A percentile compares a stretch with the other conserved stretches of the same genome.
Conservation (phyloP, 2,113 vertebrate species). For the Pedetes capensis region DNA sequence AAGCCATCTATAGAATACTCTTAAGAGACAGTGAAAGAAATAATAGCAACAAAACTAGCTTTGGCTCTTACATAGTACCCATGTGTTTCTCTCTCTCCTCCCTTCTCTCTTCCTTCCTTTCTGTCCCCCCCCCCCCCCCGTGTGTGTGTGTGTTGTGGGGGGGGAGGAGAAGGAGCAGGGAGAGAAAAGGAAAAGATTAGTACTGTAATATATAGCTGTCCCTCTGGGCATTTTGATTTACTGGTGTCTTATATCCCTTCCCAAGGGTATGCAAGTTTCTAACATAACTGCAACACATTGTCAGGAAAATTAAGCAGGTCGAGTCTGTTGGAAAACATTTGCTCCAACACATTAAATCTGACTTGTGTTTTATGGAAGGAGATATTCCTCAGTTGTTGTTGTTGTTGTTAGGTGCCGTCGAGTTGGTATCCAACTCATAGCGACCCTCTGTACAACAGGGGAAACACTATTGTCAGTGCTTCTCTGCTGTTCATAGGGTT, state of each 20-base stretch:
- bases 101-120: too few species aligned
- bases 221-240: background rate
- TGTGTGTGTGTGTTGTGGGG: too few species aligned
- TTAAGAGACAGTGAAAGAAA: background rate
- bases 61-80: background rate
- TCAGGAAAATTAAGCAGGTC: slow-evolving; percentile 36
- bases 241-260: background rate
- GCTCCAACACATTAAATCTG: slow-evolving; percentile 38
- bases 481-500: too few species aligned
- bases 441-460: too few species aligned
- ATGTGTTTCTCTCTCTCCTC: too few species aligned
- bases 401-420: too few species aligned
- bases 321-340: slow-evolving; percentile 48
- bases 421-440: too few species aligned
- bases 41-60: background rate
- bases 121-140: too few species aligned
- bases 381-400: too few species aligned
- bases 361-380: slow-evolving; percentile 25
- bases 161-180: too few species aligned
- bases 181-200: background rate
- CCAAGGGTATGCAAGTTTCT: slow-evolving; percentile 1
- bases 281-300: slow-evolving; percentile 27
- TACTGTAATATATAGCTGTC: background rate
- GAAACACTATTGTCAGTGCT: too few species aligned
- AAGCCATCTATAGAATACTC: background rate